Conservation (phyloP, 2,888 invertebrate genomes). For the Eristalinus sepulchralis region DNA sequence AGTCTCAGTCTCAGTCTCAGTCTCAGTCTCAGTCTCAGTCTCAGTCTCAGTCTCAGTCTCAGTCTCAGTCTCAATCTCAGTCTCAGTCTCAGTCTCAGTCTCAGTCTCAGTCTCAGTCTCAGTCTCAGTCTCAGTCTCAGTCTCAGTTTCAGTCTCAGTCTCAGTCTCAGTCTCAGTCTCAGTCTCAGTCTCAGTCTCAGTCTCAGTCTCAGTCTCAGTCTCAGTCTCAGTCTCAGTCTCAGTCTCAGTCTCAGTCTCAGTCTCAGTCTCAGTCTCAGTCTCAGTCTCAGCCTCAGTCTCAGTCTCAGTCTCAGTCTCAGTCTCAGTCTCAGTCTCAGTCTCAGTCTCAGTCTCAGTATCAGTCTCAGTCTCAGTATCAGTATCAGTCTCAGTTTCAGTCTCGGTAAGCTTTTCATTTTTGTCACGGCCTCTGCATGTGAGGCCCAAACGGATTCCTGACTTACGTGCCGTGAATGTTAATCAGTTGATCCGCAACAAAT, state of each 20-base stretch:
- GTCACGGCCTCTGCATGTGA: too few species aligned
- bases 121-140: too few species aligned
- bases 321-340: slow-evolving; percentile 6
- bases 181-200: neutral
- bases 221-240: slow-evolving; percentile 1
- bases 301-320: slow-evolving; percentile 10
- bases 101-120: too few species aligned
- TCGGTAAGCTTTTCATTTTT: neutral
- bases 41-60: slow-evolving; percentile 2
- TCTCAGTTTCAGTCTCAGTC: too few species aligned
- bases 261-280: neutral
- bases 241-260: slow-evolving; percentile 6
- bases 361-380: slow-evolving; percentile 5
- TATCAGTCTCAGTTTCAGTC: neutral
- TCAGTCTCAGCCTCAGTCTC: too few species aligned
- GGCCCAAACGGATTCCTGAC: too few species aligned
- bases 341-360: neutral
- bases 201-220: slow-evolving; percentile 14
- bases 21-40: slow-evolving; percentile 2
- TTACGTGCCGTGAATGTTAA: neutral
- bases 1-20: slow-evolving; percentile 2
- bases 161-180: neutral
- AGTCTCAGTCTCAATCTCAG: neutral
- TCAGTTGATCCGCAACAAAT: neutral
- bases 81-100: too few species aligned